Base-by-base conservation (phyloP, 2,888 invertebrate genomes). In the Orthosia incerta region DNA sequence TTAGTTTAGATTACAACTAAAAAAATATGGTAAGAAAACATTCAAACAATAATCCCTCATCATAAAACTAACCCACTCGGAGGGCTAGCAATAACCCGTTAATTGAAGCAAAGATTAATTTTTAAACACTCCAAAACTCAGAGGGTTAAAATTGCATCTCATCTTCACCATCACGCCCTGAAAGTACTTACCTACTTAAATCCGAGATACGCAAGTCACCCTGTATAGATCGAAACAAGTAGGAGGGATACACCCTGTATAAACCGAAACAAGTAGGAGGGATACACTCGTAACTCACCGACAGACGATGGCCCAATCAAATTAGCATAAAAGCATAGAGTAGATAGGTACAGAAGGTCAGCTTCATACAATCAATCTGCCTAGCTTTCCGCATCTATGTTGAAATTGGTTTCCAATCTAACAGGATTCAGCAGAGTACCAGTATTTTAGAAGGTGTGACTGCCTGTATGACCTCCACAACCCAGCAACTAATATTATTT, bases 231-330 rank as follows among this genome's bases (percentile, higher is more conserved):
- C 70, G 53, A 65, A 70, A 83, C 70, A 82, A 82, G 79, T 66
- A 39, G 78, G 69, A 62, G 70, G 71, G 71, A 72, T 73, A 84
- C 80, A 79, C 39, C 70, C 79, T 74, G 73, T 83, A 62, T 65
- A 71, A 67, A 65, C 16, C 70, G 53, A 65, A 70, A 83, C 70
- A 82, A 82, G 79, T 66, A 39, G 78, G 71, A 64, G 70, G 71
- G 71, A 72, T 73, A 84, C 50, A 80, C 51, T 77, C 82, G 77
- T 85, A 84, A 82, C 63, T 85, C 85, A 84, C 71, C 55, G 67
- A 74, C 85, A 80, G 84, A 76, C 76, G 82, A 71, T 71, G 81
- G 78, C 79, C 80, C 85, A 85, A 85, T 87, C 72, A 82, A 85
- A 86, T 86, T 87, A 86, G 69, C 86, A 86, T 86, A 83, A 85